These are phyloP conservation scores for Drosophila pectinifera DNA, from an alignment of 1,140 invertebrate species.

Conservation along the genomic window DNA sequence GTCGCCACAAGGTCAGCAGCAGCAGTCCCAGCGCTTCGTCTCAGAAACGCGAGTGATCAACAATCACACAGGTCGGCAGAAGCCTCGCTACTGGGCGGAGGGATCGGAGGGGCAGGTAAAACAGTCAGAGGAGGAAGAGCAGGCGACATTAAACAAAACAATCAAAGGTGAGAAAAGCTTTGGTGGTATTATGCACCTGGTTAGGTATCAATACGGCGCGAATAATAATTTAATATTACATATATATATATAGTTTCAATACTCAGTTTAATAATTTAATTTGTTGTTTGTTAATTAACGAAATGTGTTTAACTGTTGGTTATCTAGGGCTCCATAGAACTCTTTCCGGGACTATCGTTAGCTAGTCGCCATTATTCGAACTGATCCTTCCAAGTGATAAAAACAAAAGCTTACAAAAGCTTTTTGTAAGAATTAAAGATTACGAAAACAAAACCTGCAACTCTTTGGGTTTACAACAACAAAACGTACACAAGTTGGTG, in stretches of 20 bases:
- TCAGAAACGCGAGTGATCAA: slow-evolving; percentile 60
- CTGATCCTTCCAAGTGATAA: too few species aligned
- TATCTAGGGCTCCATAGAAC: too few species aligned
- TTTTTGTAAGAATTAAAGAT: too few species aligned
- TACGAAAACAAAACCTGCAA: too few species aligned
- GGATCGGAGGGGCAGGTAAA: slow-evolving; percentile 1
- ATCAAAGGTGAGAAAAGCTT: slow-evolving; percentile 9
- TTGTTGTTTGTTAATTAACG: not conserved
- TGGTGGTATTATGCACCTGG: not conserved
- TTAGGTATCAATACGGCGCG: not conserved
- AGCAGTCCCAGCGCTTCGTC: slow-evolving; percentile 45
- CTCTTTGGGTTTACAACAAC: too few species aligned
- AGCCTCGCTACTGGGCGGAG: slow-evolving; percentile 61
- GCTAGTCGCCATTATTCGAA: too few species aligned
- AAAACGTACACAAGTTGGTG: too few species aligned
- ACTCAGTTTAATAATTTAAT: not conserved
- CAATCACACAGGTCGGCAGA: slow-evolving; percentile 40
- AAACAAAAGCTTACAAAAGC: too few species aligned
- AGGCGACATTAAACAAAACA: slow-evolving; percentile 13
- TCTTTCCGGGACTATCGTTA: too few species aligned
- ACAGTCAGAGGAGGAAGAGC: not conserved
- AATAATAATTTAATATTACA: not conserved
- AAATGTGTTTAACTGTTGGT: not conserved
- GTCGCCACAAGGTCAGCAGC: not conserved
- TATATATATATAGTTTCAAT: not conserved